Evolutionary conservation across 2,888 invertebrate genomes (phyloP).

Genomic region (Cryptocheilus praepositus): DNA sequence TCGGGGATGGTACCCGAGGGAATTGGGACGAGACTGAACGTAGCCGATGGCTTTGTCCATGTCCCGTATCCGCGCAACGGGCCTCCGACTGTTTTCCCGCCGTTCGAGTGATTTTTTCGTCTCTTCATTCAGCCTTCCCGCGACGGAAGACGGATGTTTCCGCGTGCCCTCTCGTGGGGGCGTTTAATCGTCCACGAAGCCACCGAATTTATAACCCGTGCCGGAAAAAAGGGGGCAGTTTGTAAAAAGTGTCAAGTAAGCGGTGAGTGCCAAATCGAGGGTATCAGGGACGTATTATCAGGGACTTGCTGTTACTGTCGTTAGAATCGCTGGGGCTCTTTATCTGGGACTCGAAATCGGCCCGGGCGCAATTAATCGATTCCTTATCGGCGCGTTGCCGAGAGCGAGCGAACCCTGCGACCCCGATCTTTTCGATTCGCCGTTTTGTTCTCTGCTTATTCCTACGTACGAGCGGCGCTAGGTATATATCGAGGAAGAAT

Average conservation of each 20-base stretch:
- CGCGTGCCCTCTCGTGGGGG: slow-evolving; percentile 18
- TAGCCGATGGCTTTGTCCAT: slow-evolving; percentile 49
- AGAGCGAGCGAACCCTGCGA: too few species aligned
- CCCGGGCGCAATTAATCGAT: too few species aligned
- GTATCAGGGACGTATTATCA: slow-evolving; percentile 5
- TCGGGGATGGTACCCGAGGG: slow-evolving; percentile 48
- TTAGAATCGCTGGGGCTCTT: too few species aligned
- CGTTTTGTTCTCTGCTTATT: slow-evolving; percentile 10
- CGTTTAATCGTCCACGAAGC: slow-evolving; percentile 49
- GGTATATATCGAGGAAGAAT: too few species aligned
- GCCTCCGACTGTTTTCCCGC: slow-evolving; percentile 45
- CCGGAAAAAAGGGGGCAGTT: slow-evolving; percentile 23
- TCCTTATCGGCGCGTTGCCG: too few species aligned
- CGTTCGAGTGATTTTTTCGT: slow-evolving; percentile 50
- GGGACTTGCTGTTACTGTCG: slow-evolving; percentile 5
- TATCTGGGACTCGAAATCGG: too few species aligned
- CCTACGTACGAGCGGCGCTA: slow-evolving; percentile 9
- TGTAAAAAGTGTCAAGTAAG: slow-evolving; percentile 38
- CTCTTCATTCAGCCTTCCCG: slow-evolving; percentile 1
- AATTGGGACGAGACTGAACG: slow-evolving; percentile 54
- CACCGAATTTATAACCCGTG: slow-evolving; percentile 44
- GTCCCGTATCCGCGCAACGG: slow-evolving; percentile 33
- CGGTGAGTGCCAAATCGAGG: slow-evolving; percentile 21
- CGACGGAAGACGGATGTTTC: neutral
- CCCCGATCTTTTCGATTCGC: slow-evolving; percentile 4